Evolutionary conservation across 2,113 vertebrate species (phyloP).

Genomic region (Drymodes brunneopygia): DNA sequence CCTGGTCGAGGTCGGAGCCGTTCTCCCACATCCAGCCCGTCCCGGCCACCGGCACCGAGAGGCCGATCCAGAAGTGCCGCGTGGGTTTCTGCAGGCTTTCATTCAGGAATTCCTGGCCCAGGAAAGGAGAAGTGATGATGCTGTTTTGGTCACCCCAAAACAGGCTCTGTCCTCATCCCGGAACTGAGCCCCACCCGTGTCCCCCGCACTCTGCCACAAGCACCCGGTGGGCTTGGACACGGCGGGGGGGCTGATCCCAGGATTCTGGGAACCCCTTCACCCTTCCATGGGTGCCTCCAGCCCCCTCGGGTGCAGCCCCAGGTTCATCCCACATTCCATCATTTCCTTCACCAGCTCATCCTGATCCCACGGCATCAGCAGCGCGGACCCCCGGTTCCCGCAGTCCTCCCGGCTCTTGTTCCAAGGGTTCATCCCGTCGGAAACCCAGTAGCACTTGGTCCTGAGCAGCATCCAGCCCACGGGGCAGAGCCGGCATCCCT

Average conservation of each 20-base stretch:
- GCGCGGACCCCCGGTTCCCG: background rate
- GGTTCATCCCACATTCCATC: background rate
- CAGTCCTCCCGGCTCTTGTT: background rate
- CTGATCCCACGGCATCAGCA: background rate
- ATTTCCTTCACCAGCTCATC: background rate
- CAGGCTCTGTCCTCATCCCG: background rate
- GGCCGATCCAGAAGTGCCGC: background rate
- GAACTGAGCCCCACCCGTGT: background rate
- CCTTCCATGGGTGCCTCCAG: background rate
- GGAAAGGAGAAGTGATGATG: background rate
- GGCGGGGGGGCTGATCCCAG: rapidly evolving
- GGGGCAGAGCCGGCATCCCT: background rate
- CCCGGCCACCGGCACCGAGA: background rate
- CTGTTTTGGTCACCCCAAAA: background rate
- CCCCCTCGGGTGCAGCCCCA: too few relatives aligned
- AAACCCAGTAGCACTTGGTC: background rate
- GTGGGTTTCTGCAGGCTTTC: background rate
- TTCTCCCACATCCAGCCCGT: background rate
- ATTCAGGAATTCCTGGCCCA: background rate
- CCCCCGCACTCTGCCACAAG: background rate
- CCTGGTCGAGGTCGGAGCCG: background rate
- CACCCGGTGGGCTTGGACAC: background rate
- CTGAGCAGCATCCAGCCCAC: background rate
- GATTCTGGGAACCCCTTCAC: background rate
- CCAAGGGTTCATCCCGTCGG: background rate